phyloP scores from a whole-genome alignment of 2,113 vertebrate genomes.

The Passer domesticus region DNA sequence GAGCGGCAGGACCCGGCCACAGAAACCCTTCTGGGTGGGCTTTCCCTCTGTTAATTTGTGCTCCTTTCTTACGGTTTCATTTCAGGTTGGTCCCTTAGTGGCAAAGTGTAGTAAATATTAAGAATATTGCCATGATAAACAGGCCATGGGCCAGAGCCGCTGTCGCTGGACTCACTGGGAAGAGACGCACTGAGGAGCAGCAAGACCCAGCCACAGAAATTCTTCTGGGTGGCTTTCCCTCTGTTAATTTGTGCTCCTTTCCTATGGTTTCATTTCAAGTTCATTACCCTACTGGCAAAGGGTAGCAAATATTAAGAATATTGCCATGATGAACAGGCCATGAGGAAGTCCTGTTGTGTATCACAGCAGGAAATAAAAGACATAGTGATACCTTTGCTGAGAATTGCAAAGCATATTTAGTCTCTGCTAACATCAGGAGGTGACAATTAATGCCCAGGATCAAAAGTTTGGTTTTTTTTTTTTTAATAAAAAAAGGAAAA shows the following conservation, averaged over 20 bases:
- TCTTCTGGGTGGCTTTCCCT: conserved; percentile 49
- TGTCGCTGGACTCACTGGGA: not conserved
- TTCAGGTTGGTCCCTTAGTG: not conserved
- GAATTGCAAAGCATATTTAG: not conserved
- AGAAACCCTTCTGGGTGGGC: conserved; percentile 60
- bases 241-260: not conserved
- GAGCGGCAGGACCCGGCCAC: not conserved
- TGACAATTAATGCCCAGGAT: not conserved
- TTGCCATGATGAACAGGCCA: not conserved
- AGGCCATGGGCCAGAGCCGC: not conserved
- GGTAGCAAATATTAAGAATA: not conserved
- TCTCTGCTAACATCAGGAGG: not conserved
- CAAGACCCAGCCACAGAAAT: not conserved
- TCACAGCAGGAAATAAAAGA: not conserved
- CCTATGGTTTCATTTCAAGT: not conserved
- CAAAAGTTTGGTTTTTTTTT: not conserved
- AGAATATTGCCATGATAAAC: not conserved
- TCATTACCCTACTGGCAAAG: not conserved
- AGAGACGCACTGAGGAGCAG: not conserved
- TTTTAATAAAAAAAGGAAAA: not conserved
- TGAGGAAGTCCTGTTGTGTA: not conserved
- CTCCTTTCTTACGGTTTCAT: not conserved
- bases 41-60: not conserved
- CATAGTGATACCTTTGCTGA: not conserved
- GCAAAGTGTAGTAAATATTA: not conserved